Percentiles rank a stretch among this genome's conserved stretches.
Evolutionary conservation across 2,888 invertebrate genomes (phyloP).

Genomic region (Phortica okadai): DNA sequence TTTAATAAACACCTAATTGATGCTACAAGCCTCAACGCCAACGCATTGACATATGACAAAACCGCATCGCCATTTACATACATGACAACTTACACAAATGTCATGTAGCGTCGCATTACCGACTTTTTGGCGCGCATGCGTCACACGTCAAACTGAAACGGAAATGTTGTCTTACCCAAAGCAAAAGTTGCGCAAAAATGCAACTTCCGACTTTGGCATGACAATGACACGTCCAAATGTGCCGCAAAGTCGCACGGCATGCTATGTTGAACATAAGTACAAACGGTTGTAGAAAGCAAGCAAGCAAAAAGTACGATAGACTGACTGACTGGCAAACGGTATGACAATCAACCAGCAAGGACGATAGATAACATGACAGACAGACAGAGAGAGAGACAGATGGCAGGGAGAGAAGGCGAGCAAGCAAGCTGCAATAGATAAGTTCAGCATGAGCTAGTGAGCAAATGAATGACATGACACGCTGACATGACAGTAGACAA

Average conservation of each 20-base stretch:
- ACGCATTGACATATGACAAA: too few species aligned
- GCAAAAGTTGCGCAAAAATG: slow-evolving; percentile 39
- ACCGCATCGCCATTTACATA: background rate
- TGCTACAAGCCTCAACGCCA: too few species aligned
- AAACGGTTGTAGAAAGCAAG: too few species aligned
- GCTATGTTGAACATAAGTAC: background rate
- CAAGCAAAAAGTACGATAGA: too few species aligned
- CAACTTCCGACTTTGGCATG: slow-evolving; percentile 46
- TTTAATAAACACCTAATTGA: too few species aligned
- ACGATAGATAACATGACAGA: background rate
- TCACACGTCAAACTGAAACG: slow-evolving; percentile 23
- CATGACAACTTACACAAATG: background rate
- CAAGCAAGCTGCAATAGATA: background rate
- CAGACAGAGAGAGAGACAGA: background rate
- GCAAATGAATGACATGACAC: background rate
- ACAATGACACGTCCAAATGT: slow-evolving; percentile 44
- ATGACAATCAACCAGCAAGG: slow-evolving; percentile 24
- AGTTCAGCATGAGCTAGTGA: background rate
- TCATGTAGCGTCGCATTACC: slow-evolving; percentile 35
- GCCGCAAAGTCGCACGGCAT: slow-evolving; percentile 33
- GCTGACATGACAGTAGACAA: slow-evolving; percentile 36
- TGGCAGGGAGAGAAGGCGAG: background rate
- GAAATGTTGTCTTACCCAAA: slow-evolving; percentile 17
- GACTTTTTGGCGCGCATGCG: slow-evolving; percentile 37
- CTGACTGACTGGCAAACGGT: background rate